phyloP scores from a whole-genome alignment of 2,113 vertebrate genomes.

The Micromys minutus region DNA sequence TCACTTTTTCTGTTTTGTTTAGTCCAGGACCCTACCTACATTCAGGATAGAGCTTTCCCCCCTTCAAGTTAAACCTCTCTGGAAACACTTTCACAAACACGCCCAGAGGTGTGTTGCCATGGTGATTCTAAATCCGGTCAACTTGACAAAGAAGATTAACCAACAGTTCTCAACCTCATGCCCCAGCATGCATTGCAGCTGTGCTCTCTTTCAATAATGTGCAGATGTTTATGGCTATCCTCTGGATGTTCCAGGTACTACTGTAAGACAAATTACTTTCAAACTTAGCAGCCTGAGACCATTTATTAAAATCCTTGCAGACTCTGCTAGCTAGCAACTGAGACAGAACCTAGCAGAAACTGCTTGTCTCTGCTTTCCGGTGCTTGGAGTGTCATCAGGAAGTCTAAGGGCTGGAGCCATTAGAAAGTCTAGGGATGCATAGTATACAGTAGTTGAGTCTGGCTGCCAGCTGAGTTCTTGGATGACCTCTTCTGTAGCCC shows the following conservation, averaged over 20 bases:
- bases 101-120: not conserved
- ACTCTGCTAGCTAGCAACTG: conserved; percentile 29
- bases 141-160: conserved; percentile 6
- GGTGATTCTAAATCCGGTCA: conserved; percentile 7
- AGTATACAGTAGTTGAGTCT: not conserved
- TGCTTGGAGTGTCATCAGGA: not conserved
- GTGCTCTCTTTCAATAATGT: conserved; percentile 32
- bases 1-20: not conserved
- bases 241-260: conserved; percentile 24
- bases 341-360: not conserved
- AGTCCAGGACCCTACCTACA: not conserved
- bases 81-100: not conserved
- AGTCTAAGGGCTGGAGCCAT: not conserved
- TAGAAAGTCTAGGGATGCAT: not conserved
- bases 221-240: conserved; percentile 17
- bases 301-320: not conserved
- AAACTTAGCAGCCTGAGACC: conserved; percentile 36
- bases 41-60: not conserved
- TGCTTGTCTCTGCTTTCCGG: conserved; percentile 36
- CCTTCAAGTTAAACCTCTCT: not conserved
- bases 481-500: not conserved
- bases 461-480: not conserved
- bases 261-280: conserved; percentile 52
- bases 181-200: conserved; percentile 4
- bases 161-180: not conserved